phyloP scores from a whole-genome alignment of 2,797 vertebrate species.

The Gambusia yucatana region DNA sequence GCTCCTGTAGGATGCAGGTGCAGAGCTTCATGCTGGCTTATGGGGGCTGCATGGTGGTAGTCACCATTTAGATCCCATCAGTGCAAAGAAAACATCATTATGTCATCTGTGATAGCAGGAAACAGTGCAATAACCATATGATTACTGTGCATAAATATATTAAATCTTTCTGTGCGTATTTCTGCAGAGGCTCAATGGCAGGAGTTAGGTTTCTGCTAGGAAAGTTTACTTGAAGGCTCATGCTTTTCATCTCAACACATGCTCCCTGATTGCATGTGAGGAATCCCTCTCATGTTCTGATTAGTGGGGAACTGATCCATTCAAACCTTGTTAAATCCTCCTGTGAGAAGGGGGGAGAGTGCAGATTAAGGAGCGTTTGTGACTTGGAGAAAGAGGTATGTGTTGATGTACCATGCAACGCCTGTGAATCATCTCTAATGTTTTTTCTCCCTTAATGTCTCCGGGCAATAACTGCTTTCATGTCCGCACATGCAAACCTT shows the following conservation, averaged over 20 bases:
- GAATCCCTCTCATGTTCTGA: constrained; percentile 63
- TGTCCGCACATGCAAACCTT: constrained; percentile 69
- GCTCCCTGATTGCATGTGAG: constrained; percentile 45
- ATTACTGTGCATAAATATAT: neutral
- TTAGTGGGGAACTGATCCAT: constrained; percentile 60
- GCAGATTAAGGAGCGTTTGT: constrained; percentile 61
- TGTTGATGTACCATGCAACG: constrained; percentile 74
- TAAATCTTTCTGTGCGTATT: neutral
- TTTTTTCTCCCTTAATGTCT: constrained; percentile 77
- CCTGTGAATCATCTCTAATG: constrained; percentile 79
- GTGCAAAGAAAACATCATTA: constrained; percentile 30
- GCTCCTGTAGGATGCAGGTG: constrained; percentile 60
- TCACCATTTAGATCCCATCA: constrained; percentile 61
- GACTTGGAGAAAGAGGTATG: constrained; percentile 73
- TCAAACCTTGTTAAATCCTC: constrained; percentile 50
- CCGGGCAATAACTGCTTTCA: constrained; percentile 64
- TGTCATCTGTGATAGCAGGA: constrained; percentile 12
- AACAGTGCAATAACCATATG: neutral
- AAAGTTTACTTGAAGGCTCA: constrained; percentile 28
- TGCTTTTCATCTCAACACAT: constrained; percentile 46
- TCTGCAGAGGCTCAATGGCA: constrained; percentile 17
- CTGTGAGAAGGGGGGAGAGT: constrained; percentile 16
- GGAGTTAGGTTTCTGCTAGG: constrained; percentile 30
- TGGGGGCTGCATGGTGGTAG: constrained; percentile 55
- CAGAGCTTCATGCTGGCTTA: constrained; percentile 64